phyloP scores from a whole-genome alignment of 2,113 vertebrate species.

The Phrynocephalus versicolor region DNA sequence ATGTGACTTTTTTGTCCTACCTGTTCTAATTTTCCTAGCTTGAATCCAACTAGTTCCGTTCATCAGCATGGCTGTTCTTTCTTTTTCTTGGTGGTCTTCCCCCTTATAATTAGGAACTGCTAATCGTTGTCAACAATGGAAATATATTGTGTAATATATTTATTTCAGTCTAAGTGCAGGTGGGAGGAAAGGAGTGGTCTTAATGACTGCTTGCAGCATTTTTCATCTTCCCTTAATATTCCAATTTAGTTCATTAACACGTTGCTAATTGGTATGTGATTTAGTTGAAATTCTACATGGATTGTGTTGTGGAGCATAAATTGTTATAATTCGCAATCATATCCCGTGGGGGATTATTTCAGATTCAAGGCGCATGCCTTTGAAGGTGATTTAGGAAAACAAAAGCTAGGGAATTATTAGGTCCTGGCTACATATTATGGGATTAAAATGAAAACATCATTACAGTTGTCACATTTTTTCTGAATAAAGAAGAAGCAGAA shows the following conservation, averaged over 20 bases:
- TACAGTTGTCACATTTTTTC: neutral
- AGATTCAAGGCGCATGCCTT: neutral
- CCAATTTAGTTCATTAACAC: slow-evolving; percentile 52
- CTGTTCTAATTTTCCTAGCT: neutral
- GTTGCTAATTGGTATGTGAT: slow-evolving; percentile 56
- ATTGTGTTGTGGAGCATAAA: slow-evolving; percentile 31
- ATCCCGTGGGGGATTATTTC: neutral
- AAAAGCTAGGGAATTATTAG: neutral
- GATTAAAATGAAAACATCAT: slow-evolving; percentile 10
- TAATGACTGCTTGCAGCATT: neutral
- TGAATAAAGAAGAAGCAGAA: slow-evolving; percentile 5
- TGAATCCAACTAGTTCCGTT: neutral
- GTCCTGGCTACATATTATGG: neutral
- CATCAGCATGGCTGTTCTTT: neutral
- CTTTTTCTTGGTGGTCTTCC: neutral
- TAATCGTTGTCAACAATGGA: slow-evolving; percentile 35
- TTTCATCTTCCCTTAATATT: slow-evolving; percentile 41
- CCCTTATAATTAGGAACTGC: neutral
- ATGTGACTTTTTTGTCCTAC: neutral
- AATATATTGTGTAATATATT: slow-evolving; percentile 32
- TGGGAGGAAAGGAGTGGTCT: slow-evolving; percentile 34
- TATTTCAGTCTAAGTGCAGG: slow-evolving; percentile 48
- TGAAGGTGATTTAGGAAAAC: neutral
- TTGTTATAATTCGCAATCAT: slow-evolving; percentile 3
- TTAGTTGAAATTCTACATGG: slow-evolving; percentile 48